Conservation (phyloP, 2,888 invertebrate species). For the Rhagonycha lutea region DNA sequence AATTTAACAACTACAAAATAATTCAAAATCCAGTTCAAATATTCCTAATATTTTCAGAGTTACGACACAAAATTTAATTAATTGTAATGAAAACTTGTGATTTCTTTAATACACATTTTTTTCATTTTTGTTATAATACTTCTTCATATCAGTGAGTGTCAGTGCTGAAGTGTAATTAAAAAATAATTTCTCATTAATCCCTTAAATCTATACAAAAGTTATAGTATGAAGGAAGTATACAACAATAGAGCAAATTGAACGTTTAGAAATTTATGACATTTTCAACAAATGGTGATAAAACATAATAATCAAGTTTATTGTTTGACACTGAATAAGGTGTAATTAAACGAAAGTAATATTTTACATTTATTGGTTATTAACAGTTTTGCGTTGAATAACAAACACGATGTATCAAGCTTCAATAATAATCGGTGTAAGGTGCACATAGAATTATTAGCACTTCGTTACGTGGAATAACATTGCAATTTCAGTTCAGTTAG, state of each 20-base stretch:
- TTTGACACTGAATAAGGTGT: background rate
- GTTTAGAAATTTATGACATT: background rate
- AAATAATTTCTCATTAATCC: no score
- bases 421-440: background rate
- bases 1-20: no score
- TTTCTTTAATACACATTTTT: no score
- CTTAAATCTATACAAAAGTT: no score
- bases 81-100: no score
- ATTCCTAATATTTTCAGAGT: no score
- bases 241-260: background rate
- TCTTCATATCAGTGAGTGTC: no score
- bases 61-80: no score
- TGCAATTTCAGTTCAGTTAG: constrained; percentile 22
- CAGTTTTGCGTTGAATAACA: background rate
- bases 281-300: background rate
- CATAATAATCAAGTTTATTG: background rate
- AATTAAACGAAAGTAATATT: background rate
- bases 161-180: no score
- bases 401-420: background rate
- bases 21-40: no score
- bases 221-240: background rate
- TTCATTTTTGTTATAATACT: no score
- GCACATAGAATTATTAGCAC: constrained; percentile 14
- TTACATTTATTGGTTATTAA: background rate
- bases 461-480: constrained; percentile 20